These are phyloP conservation scores for Rotaria sp. DNA, from an alignment of 2,888 invertebrate genomes.

Conservation along the genomic window DNA sequence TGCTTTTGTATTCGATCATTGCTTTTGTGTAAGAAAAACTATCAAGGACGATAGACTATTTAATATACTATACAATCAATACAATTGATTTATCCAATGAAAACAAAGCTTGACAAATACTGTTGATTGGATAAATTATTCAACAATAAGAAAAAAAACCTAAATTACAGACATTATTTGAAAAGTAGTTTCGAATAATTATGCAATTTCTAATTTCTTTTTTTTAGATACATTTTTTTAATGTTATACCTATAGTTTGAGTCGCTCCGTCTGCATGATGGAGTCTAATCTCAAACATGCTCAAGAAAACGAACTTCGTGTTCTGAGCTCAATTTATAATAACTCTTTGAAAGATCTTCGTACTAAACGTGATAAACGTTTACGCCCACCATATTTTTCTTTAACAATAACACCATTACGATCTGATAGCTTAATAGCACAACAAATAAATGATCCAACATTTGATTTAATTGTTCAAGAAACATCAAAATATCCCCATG, in stretches of 20 bases:
- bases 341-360: background rate
- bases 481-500: background rate
- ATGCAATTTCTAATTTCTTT: background rate
- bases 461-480: slow-evolving; percentile 16
- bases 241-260: background rate
- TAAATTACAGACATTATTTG: background rate
- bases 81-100: background rate
- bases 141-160: background rate
- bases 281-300: slow-evolving; percentile 20
- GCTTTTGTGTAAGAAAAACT: background rate
- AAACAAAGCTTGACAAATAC: background rate
- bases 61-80: background rate
- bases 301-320: slow-evolving; percentile 28
- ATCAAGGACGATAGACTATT: background rate
- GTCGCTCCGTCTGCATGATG: background rate
- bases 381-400: background rate
- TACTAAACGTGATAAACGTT: background rate
- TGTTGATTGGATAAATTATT: background rate
- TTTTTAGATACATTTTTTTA: background rate
- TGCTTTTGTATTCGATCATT: background rate
- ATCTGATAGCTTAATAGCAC: background rate
- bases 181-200: background rate
- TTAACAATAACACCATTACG: background rate
- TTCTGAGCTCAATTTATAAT: slow-evolving; percentile 5
- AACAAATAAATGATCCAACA: background rate